Evolutionary conservation across 2,888 invertebrate species (phyloP), one percentile per base, ranked within the genome.

Genomic region (Drosophila mercatorum): DNA sequence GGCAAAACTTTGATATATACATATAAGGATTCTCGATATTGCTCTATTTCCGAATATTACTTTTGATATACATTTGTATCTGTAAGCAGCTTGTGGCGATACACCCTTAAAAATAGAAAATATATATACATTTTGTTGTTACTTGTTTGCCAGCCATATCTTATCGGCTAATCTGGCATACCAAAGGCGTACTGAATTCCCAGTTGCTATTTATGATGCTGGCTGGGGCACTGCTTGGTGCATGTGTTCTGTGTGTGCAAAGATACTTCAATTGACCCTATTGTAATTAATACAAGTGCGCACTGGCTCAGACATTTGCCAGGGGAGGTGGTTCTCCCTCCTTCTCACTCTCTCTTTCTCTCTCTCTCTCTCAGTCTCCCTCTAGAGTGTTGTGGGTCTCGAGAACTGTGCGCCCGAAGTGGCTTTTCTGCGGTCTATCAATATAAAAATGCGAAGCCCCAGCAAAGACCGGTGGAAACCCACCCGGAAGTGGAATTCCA

Each of bases 81-180:
- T 28, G 0, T 2, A 85, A 82, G 86, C 73, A 68, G 46, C 22
- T 22, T 22, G 22, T 22, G 22, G 22, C 22, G 22, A 22, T 22
- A 22, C 22, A 22, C 79, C 66, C 79, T 70, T 60, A 71, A 51
- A 55, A 46, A 51, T 47, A 63, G 47, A 56, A 6, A 17, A 5
- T 43, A 47, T 58, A 41, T 47, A 55, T 58, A 28, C 11, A 36
- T 47, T 17, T 68, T 72, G 53, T 43, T 58, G 26, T 40, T 40
- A 26, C 10, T 28, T 58, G 53, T 56, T 49, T 55, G 51, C 47
- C 28, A 43, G 40, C 40, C 67, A 64, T 85, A 85, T 89, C 90
- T 85, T 85, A 85, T 85, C 82, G 71, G 70, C 72, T 84, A 84
- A 88, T 83, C 85, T 89, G 71, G 49, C 71, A 89, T 81, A 59